A percentile compares a stretch with the other conserved stretches of the same genome.
Conservation (phyloP, 1,140 invertebrate species). For the Pseudomyrmex pallidus region DNA sequence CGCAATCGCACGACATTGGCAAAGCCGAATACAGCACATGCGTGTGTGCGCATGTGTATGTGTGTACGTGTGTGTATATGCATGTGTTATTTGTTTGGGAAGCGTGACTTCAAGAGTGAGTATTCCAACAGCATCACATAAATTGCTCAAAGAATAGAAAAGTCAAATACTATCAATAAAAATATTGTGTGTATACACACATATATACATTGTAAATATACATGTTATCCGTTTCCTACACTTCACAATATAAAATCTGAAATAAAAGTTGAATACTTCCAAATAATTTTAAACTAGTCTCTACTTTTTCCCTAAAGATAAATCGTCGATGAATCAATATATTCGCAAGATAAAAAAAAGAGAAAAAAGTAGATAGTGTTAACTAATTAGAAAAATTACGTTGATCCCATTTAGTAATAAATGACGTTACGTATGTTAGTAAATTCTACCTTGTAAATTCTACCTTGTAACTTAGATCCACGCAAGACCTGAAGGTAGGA, state of each 20-base stretch:
- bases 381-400: conserved; percentile 38
- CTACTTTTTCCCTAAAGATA: conserved; percentile 80
- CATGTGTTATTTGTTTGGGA: conserved; percentile 14
- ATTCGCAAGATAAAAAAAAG: conserved; percentile 44
- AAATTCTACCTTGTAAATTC: conserved; percentile 80
- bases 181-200: neutral
- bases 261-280: conserved; percentile 79
- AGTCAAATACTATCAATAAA: conserved; percentile 21
- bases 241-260: conserved; percentile 71
- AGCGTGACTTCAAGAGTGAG: conserved; percentile 17
- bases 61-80: conserved; percentile 2
- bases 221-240: conserved; percentile 50
- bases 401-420: conserved; percentile 65
- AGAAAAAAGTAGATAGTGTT: conserved; percentile 42
- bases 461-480: conserved; percentile 82
- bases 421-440: conserved; percentile 74
- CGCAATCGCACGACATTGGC: conserved; percentile 28
- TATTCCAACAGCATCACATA: conserved; percentile 9
- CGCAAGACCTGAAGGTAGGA: conserved; percentile 82
- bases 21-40: conserved; percentile 53
- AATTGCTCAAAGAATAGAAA: conserved; percentile 30
- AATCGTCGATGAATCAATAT: conserved; percentile 55
- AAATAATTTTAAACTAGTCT: conserved; percentile 75
- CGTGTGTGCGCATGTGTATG: conserved; percentile 13
- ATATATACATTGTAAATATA: conserved; percentile 49